phyloP scores from a whole-genome alignment of 2,888 invertebrate genomes.

The Tubulanus polymorphus region DNA sequence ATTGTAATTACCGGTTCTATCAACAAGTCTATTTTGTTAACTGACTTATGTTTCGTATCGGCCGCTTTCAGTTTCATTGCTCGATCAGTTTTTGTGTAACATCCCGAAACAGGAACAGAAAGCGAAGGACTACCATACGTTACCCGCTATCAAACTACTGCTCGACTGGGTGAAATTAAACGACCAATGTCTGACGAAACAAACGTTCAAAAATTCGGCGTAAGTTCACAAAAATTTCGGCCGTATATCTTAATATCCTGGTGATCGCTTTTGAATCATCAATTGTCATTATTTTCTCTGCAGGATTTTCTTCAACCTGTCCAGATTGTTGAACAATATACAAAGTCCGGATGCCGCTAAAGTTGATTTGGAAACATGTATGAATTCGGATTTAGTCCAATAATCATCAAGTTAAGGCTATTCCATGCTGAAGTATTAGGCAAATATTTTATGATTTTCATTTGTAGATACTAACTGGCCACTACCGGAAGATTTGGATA shows the following conservation, averaged over 20 bases:
- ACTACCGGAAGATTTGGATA: constrained; percentile 73
- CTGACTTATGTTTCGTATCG: constrained; percentile 2
- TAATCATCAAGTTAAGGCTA: too few species aligned
- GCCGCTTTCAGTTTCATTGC: constrained; percentile 32
- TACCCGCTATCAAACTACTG: constrained; percentile 72
- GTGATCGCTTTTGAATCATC: too few species aligned
- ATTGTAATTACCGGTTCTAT: background rate
- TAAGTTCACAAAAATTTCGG: constrained; percentile 29
- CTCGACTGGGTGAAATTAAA: constrained; percentile 65
- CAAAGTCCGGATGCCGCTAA: background rate
- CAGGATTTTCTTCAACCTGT: background rate
- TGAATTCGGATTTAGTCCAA: too few species aligned
- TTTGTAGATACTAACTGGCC: constrained; percentile 55
- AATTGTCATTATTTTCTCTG: too few species aligned
- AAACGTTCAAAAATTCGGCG: constrained; percentile 35
- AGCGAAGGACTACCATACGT: constrained; percentile 63
- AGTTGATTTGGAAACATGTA: too few species aligned
- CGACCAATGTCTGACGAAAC: constrained; percentile 28
- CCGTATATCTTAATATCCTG: too few species aligned
- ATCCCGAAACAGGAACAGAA: constrained; percentile 61
- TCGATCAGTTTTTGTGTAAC: constrained; percentile 45
- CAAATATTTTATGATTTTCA: constrained; percentile 19
- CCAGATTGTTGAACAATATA: background rate
- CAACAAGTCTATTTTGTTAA: background rate
- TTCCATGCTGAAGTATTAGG: constrained; percentile 18